Percentiles rank a stretch among this genome's conserved stretches.
Evolutionary conservation across 53 echinoderm and acorn worm genomes (phyloP).

Genomic region (Crossaster papposus): DNA sequence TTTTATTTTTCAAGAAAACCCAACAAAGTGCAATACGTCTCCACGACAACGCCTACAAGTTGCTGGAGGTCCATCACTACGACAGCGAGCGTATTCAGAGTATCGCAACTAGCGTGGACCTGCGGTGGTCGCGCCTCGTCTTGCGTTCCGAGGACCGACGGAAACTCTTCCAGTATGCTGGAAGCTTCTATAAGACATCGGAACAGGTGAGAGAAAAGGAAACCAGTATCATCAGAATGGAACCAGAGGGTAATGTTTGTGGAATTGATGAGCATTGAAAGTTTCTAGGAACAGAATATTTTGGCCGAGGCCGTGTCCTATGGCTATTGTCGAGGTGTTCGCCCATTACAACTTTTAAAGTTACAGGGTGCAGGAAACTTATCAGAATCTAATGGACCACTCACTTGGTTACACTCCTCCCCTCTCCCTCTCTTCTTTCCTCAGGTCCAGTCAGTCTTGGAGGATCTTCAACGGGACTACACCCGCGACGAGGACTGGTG

Average conservation of each 20-base stretch:
- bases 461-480: slow-evolving; percentile 91
- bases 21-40: slow-evolving; percentile 99
- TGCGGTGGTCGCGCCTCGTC: slow-evolving; percentile 92
- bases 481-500: slow-evolving; percentile 96
- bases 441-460: slow-evolving; percentile 96
- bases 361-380: too few species aligned
- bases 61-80: slow-evolving; percentile 86
- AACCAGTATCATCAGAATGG: not conserved
- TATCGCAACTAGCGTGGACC: slow-evolving; percentile 79
- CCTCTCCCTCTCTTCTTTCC: not conserved
- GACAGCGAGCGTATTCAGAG: slow-evolving; percentile 85
- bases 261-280: too few species aligned
- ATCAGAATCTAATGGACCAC: too few species aligned
- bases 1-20: slow-evolving; percentile 71
- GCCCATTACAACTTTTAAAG: too few species aligned
- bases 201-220: slow-evolving; percentile 76
- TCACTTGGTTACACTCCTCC: too few species aligned
- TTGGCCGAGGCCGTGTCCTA: too few species aligned
- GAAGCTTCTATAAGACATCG: slow-evolving; percentile 98
- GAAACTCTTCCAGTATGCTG: slow-evolving; percentile 91
- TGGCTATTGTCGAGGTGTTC: too few species aligned
- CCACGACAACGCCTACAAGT: slow-evolving; percentile 87
- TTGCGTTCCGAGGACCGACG: slow-evolving; percentile 92
- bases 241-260: too few species aligned
- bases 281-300: too few species aligned